phyloP scores from a whole-genome alignment of 2,113 vertebrate species.

The Heterotis niloticus region DNA sequence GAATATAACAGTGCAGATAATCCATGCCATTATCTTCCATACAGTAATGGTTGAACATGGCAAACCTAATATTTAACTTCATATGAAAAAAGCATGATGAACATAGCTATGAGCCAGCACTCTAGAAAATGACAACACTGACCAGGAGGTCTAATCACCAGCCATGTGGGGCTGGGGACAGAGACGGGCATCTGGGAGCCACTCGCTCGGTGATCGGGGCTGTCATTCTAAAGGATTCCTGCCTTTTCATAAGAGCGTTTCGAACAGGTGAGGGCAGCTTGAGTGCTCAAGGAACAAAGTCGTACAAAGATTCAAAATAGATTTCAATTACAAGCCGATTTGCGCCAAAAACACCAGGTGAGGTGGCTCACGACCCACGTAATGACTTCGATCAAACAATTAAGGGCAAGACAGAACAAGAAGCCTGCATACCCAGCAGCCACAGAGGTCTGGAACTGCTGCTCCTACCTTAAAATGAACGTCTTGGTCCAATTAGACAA shows the following conservation, averaged over 20 bases:
- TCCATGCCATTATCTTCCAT: slow-evolving; percentile 1
- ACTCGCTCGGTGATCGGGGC: too few species aligned
- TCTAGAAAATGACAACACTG: not conserved
- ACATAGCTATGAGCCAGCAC: not conserved
- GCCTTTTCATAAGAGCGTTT: not conserved
- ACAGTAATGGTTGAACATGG: slow-evolving; percentile 1
- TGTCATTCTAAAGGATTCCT: not conserved
- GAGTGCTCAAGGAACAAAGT: not conserved
- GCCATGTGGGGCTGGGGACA: not conserved
- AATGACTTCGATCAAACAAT: slow-evolving; percentile 11
- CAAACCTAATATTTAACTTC: too few species aligned
- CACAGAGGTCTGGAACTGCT: not conserved
- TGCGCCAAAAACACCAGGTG: not conserved
- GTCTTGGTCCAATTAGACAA: not conserved
- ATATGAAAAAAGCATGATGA: not conserved
- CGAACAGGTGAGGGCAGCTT: not conserved
- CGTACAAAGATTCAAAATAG: not conserved
- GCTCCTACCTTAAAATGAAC: slow-evolving; percentile 1
- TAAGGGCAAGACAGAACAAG: slow-evolving; percentile 4
- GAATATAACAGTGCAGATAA: not conserved
- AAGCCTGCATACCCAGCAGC: not conserved
- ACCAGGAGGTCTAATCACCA: not conserved
- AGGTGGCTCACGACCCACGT: not conserved
- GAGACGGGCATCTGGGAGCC: not conserved
- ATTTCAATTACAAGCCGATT: not conserved